These are phyloP conservation scores for Drosophila pectinifera DNA, from an alignment of 1,140 invertebrate species.

Conservation along the genomic window DNA sequence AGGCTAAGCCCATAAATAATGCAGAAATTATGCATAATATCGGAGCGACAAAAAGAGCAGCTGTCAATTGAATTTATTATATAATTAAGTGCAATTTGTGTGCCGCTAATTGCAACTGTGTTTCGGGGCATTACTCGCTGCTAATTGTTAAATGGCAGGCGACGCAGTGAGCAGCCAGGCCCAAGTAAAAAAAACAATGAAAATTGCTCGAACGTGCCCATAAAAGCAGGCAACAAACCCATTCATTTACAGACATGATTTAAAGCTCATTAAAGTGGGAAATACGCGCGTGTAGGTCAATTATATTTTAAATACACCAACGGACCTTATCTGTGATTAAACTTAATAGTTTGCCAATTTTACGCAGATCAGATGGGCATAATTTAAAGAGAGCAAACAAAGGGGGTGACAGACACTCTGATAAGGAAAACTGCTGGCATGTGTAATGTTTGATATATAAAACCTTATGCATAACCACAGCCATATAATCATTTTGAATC, in stretches of 20 bases:
- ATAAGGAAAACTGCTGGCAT: background rate
- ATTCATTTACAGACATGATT: conserved; percentile 33
- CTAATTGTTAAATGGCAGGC: conserved; percentile 66
- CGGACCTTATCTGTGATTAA: conserved; percentile 9
- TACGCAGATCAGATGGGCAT: background rate
- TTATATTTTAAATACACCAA: conserved; percentile 14
- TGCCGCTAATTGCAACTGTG: conserved; percentile 71
- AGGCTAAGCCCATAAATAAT: conserved; percentile 65
- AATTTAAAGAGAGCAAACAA: conserved; percentile 5
- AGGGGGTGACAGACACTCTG: background rate
- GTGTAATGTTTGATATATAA: conserved; percentile 4
- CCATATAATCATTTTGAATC: conserved; percentile 10
- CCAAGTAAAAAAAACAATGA: conserved; percentile 11
- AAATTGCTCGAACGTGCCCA: conserved; percentile 21
- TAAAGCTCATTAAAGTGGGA: conserved; percentile 38
- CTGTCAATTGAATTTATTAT: conserved; percentile 81
- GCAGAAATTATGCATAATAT: conserved; percentile 47
- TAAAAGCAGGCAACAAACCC: conserved; percentile 26
- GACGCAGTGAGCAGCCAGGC: conserved; percentile 1
- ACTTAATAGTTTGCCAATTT: conserved; percentile 19
- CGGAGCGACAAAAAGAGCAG: conserved; percentile 41
- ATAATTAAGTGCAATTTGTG: conserved; percentile 77
- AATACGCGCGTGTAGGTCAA: conserved; percentile 9
- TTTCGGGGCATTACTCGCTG: conserved; percentile 49
- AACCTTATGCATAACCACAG: background rate